A percentile compares a stretch with the other conserved stretches of the same genome.
These are phyloP conservation scores for Anorthoa munda DNA, from an alignment of 2,888 invertebrate genomes.

Conservation along the genomic window DNA sequence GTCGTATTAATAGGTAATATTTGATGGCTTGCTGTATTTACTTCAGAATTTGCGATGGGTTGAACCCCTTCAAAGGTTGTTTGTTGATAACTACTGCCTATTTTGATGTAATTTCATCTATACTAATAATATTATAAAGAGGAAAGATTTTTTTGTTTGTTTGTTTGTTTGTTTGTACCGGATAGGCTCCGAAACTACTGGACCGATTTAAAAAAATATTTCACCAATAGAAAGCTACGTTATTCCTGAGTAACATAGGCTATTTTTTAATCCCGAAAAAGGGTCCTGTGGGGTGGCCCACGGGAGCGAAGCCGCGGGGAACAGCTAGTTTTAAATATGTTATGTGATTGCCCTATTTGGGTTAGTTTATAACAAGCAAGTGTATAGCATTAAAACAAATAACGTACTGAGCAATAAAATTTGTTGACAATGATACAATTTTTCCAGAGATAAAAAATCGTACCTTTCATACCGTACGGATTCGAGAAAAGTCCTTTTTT, in stretches of 20 bases:
- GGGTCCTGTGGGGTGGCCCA: too few species aligned
- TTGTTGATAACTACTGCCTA: background rate
- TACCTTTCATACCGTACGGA: background rate
- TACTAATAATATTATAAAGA: too few species aligned
- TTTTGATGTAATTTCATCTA: background rate
- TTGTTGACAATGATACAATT: background rate
- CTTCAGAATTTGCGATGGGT: slow-evolving; percentile 23
- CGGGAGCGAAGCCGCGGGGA: too few species aligned
- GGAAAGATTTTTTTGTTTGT: too few species aligned
- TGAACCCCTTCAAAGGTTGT: slow-evolving; percentile 14
- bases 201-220: too few species aligned
- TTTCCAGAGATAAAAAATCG: background rate
- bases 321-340: slow-evolving; percentile 2
- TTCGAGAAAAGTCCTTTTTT: background rate
- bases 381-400: background rate
- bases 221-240: too few species aligned
- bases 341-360: background rate
- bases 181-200: too few species aligned
- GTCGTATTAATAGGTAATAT: slow-evolving; percentile 35
- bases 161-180: too few species aligned
- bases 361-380: background rate
- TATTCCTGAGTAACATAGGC: too few species aligned
- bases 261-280: too few species aligned
- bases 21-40: slow-evolving; percentile 34
- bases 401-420: background rate